A percentile compares a stretch with the other conserved stretches of the same genome.
Evolutionary conservation across 1,140 invertebrate species (phyloP).

Genomic region (Eupeodes corollae): DNA sequence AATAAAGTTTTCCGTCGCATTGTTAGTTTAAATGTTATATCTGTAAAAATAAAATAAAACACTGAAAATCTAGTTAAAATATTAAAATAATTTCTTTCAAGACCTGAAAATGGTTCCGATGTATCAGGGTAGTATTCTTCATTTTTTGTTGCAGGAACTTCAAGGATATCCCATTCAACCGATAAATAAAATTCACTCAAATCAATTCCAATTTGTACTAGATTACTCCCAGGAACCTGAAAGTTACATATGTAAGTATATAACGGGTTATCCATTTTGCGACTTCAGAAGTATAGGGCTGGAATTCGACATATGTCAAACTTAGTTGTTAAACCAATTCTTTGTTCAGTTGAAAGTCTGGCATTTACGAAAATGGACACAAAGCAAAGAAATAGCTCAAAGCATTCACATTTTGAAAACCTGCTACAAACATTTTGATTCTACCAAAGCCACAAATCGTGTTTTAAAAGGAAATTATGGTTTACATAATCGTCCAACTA

Average conservation of each 20-base stretch:
- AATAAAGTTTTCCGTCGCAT: constrained; percentile 85
- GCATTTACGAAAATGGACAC: too few species aligned
- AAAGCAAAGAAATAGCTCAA: too few species aligned
- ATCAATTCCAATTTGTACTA: constrained; percentile 75
- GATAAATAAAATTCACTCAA: constrained; percentile 83
- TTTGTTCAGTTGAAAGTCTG: too few species aligned
- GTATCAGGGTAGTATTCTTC: constrained; percentile 88
- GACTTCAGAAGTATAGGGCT: too few species aligned
- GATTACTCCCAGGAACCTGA: constrained; percentile 55
- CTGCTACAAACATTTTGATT: too few species aligned
- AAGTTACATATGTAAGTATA: not conserved
- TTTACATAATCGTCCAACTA: too few species aligned
- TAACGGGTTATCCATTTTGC: too few species aligned
- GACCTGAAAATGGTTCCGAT: constrained; percentile 69
- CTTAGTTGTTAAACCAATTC: too few species aligned
- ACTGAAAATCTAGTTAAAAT: not conserved
- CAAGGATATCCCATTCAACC: constrained; percentile 92
- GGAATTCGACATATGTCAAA: too few species aligned
- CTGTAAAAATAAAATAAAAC: constrained; percentile 41
- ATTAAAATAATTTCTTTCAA: constrained; percentile 10
- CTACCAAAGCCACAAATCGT: too few species aligned
- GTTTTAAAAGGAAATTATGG: too few species aligned
- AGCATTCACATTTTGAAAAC: too few species aligned
- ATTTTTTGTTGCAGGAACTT: constrained; percentile 75
- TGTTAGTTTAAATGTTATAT: constrained; percentile 94